Base-by-base conservation (phyloP, 2,113 vertebrate species). In the Cyphomyrus plagiostoma region DNA sequence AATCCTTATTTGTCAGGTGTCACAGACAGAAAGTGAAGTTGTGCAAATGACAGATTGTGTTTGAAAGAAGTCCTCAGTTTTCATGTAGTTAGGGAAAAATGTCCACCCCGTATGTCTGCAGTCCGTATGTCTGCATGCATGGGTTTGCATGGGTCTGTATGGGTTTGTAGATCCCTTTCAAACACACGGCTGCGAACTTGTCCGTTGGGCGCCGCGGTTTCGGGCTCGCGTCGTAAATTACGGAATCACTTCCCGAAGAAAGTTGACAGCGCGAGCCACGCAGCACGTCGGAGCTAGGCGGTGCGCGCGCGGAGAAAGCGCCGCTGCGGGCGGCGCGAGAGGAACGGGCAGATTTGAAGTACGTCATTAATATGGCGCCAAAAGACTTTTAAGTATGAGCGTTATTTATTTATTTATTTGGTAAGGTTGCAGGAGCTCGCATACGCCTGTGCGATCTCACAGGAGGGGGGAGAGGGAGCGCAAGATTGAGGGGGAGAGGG, bases 341-440 rank as follows among this genome's bases (percentile, higher is more conserved):
- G 95, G 95, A 95, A 96, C 97, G 94, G 39, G 94, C 95, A 96
- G 97, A 97, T 98, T 97, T 97, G 96, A 98, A 98, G 97, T 99
- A 98, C 98, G 98, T 98, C 98, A 99, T 98, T 98, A 98, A 98
- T 97, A 98, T 98, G 97, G 98, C 97, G 97, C 97, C 97, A 98
- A 98, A 98, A 98, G 96, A 97, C 96, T 97, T 97, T 97, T 95
- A 97, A 97, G 95, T 96, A 94, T 95, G 96, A 96, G 95, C 95
- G 92, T 42, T 39, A 80, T 80, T 80, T 80, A 80, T 80, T 80
- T 93, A 91, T 94, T 93, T 94, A 93, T 91, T 90, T 92, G 91
- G 90, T 91, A 93, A 95, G 94, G 94, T 94, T 92, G 92, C 91
- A 87, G 92, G 93, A 94, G 90, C 91, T 92, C 21, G 53, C 35